Conservation (phyloP, 1,140 invertebrate genomes). For the Lordiphosa stackelbergi region DNA sequence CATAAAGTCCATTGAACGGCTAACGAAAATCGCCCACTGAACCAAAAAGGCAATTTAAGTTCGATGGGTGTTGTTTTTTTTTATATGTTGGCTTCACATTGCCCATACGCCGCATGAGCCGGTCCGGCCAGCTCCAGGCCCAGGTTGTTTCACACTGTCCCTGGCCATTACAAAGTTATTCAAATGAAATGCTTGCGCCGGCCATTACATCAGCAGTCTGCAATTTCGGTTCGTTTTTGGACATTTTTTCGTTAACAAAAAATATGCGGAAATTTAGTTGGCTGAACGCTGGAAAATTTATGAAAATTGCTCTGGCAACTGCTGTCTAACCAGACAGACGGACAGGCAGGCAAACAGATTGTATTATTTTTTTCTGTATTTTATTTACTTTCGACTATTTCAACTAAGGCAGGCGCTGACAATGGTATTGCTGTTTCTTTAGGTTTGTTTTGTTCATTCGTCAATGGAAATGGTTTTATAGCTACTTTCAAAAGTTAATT, state of each 20-base stretch:
- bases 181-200: slow-evolving; percentile 66
- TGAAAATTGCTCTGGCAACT: slow-evolving; percentile 60
- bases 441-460: slow-evolving; percentile 7
- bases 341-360: neutral
- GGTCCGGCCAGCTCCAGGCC: slow-evolving; percentile 3
- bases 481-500: no score
- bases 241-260: slow-evolving; percentile 18
- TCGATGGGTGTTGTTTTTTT: slow-evolving; percentile 25
- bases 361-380: slow-evolving; percentile 9
- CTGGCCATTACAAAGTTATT: slow-evolving; percentile 68
- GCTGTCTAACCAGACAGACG: slow-evolving; percentile 6
- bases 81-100: slow-evolving; percentile 31
- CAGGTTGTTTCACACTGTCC: slow-evolving; percentile 26
- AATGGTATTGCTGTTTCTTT: slow-evolving; percentile 9
- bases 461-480: slow-evolving; percentile 52
- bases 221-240: slow-evolving; percentile 20
- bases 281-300: slow-evolving; percentile 59
- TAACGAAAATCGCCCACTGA: slow-evolving; percentile 57
- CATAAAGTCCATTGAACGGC: neutral
- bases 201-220: slow-evolving; percentile 59
- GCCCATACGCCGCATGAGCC: slow-evolving; percentile 53
- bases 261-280: slow-evolving; percentile 61
- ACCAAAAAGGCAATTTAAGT: slow-evolving; percentile 64
- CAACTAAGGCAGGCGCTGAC: slow-evolving; percentile 33
- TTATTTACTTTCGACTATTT: slow-evolving; percentile 47